Evolutionary conservation across 2,797 vertebrate species (phyloP).

Genomic region (Picus viridis): DNA sequence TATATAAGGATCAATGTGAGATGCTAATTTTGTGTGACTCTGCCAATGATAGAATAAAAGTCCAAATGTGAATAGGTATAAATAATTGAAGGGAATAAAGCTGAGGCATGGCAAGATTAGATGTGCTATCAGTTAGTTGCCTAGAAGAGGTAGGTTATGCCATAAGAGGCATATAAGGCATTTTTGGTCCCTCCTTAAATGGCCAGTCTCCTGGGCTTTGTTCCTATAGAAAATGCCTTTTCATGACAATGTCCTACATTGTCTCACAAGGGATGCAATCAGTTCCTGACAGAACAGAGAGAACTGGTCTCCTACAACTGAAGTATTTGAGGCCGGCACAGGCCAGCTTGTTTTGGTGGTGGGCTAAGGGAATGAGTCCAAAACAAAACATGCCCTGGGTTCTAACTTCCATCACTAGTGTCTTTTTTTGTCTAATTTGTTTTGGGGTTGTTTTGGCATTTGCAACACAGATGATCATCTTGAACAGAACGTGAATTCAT

Average conservation of each 20-base stretch:
- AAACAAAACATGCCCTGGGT: neutral
- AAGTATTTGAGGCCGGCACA: neutral
- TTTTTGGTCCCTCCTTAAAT: neutral
- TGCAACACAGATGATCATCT: neutral
- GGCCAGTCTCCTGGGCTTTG: neutral
- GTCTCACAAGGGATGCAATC: neutral
- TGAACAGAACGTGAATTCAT: constrained; percentile 20
- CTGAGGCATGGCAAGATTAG: neutral
- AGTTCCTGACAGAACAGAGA: constrained; percentile 51
- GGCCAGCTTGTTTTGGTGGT: neutral
- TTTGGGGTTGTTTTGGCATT: constrained; percentile 6
- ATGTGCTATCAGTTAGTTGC: neutral
- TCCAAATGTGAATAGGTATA: neutral
- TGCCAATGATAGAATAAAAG: neutral
- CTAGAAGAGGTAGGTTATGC: neutral
- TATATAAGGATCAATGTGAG: neutral
- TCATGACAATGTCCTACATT: neutral
- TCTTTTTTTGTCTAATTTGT: neutral
- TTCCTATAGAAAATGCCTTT: neutral
- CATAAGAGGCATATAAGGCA: rapidly evolving
- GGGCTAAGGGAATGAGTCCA: neutral
- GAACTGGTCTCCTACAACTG: constrained; percentile 2
- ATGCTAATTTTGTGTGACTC: neutral
- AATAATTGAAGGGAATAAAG: neutral
- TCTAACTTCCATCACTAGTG: neutral